Evolutionary conservation across 2,888 invertebrate species (phyloP).

Genomic region (Pollenia amentaria): DNA sequence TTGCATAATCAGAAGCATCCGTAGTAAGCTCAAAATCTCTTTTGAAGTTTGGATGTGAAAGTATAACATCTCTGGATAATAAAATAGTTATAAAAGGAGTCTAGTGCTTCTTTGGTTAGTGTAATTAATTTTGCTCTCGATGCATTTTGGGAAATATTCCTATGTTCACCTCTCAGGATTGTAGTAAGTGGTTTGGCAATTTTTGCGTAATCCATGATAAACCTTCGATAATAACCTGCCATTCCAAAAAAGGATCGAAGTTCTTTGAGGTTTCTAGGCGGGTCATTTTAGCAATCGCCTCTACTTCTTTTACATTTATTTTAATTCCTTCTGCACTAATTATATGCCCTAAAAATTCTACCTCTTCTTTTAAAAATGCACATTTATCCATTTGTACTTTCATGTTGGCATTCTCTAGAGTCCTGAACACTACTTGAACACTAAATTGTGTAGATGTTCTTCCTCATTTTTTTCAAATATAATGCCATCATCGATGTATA

Average conservation of each 20-base stretch:
- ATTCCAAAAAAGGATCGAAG: no score
- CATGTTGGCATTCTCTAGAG: slow-evolving; percentile 20
- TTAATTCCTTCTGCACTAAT: slow-evolving; percentile 11
- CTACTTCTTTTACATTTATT: background rate
- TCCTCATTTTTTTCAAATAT: background rate
- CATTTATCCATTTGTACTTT: slow-evolving; percentile 13
- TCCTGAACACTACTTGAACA: slow-evolving; percentile 44
- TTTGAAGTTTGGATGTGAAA: no score
- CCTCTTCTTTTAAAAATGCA: slow-evolving; percentile 16
- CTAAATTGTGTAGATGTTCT: slow-evolving; percentile 27
- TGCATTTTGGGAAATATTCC: background rate
- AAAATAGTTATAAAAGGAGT: no score
- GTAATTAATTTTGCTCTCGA: slow-evolving; percentile 2
- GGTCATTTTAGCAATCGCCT: no score
- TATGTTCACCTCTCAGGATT: slow-evolving; percentile 54
- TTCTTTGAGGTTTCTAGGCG: background rate
- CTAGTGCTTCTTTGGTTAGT: background rate
- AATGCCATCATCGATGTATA: no score
- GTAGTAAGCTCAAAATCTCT: no score
- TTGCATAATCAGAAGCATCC: no score
- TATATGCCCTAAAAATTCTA: slow-evolving; percentile 15
- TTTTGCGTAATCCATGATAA: no score
- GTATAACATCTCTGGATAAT: no score
- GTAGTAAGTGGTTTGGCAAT: slow-evolving; percentile 47
- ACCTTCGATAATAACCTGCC: no score